Percentiles rank a stretch among this genome's conserved stretches.
These are phyloP conservation scores for Formica aserva DNA, from an alignment of 2,888 invertebrate genomes.

Conservation along the genomic window DNA sequence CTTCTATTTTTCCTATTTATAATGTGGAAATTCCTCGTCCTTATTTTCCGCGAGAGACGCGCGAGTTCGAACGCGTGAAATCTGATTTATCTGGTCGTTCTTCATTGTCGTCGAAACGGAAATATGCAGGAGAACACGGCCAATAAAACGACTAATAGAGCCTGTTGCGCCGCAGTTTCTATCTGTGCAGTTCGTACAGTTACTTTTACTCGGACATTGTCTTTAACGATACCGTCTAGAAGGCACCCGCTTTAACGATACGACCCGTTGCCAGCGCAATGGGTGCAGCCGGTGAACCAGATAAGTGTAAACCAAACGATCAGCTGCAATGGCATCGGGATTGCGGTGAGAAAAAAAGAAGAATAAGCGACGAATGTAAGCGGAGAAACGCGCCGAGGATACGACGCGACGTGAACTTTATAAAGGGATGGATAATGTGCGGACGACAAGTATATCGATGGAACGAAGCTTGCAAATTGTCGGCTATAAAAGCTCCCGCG, in stretches of 20 bases:
- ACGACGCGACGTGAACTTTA: slow-evolving; percentile 24
- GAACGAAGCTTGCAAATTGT: slow-evolving; percentile 35
- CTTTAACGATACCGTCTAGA: slow-evolving; percentile 40
- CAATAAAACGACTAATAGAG: slow-evolving; percentile 77
- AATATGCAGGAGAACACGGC: slow-evolving; percentile 63
- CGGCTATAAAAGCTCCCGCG: slow-evolving; percentile 32
- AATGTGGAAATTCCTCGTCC: background rate
- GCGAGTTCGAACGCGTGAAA: slow-evolving; percentile 15
- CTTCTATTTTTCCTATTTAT: background rate
- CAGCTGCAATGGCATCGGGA: slow-evolving; percentile 14
- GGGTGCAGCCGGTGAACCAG: slow-evolving; percentile 16
- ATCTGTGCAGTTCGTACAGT: slow-evolving; percentile 4
- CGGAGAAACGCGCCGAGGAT: slow-evolving; percentile 9
- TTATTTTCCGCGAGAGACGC: background rate
- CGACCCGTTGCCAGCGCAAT: slow-evolving; percentile 12
- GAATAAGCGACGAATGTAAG: slow-evolving; percentile 15
- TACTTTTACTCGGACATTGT: slow-evolving; percentile 36
- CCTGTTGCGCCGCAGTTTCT: slow-evolving; percentile 63
- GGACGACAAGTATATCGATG: background rate
- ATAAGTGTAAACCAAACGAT: slow-evolving; percentile 44
- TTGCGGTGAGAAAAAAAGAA: slow-evolving; percentile 10
- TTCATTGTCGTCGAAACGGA: slow-evolving; percentile 59
- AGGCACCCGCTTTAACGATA: slow-evolving; percentile 35
- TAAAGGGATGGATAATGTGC: slow-evolving; percentile 18
- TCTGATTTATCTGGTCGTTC: slow-evolving; percentile 30